Evolutionary conservation across 1,140 invertebrate species (phyloP).

Genomic region (Triops cancriformis): DNA sequence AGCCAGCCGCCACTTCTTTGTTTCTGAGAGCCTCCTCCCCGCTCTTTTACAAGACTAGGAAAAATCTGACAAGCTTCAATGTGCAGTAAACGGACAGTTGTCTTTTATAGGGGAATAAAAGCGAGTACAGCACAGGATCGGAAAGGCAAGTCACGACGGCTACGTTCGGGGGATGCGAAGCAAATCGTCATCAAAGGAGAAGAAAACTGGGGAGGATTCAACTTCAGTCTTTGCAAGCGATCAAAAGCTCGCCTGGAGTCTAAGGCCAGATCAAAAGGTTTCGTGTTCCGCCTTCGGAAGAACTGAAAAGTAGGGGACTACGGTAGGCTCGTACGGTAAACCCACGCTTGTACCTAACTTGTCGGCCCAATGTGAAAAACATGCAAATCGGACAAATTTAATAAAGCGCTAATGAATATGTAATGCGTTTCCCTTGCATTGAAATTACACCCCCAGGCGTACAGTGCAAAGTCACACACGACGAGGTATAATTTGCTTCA

Average conservation of each 20-base stretch:
- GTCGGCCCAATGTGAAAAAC: background rate
- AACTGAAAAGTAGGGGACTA: background rate
- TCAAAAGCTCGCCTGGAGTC: background rate
- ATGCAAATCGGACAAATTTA: background rate
- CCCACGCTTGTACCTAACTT: too few species aligned
- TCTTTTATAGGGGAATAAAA: background rate
- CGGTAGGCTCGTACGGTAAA: too few species aligned
- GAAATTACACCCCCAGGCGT: too few species aligned
- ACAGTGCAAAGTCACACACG: background rate
- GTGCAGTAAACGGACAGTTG: slow-evolving; percentile 4
- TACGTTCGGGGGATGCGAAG: background rate
- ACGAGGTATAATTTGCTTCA: background rate
- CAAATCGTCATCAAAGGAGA: background rate
- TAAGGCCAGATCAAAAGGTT: background rate
- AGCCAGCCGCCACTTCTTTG: background rate
- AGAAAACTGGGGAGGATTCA: background rate
- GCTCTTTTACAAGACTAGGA: background rate
- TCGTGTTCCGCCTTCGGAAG: background rate
- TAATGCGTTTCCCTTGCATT: background rate
- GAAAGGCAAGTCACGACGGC: background rate
- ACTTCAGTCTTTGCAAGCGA: background rate
- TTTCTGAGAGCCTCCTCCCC: background rate
- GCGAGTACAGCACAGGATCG: background rate
- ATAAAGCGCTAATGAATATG: background rate
- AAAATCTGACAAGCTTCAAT: background rate